Percentiles rank a stretch among this genome's conserved stretches.
Conservation (phyloP, 2,797 vertebrate genomes). For the Tinamus major region DNA sequence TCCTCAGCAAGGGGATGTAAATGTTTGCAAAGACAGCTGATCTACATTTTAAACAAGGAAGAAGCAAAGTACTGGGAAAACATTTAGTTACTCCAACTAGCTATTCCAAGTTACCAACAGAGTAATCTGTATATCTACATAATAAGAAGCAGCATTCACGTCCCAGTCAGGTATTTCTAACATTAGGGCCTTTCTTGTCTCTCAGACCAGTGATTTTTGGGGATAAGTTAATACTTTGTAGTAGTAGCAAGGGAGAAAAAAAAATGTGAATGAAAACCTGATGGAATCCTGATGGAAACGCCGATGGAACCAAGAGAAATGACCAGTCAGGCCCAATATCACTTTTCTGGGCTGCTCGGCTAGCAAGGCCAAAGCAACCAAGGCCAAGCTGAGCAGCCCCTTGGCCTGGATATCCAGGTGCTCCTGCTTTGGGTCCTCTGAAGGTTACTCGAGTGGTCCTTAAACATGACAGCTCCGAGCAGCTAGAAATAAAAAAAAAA, state of each 20-base stretch:
- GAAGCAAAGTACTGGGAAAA: background rate
- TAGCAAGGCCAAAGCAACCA: background rate
- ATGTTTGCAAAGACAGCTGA: background rate
- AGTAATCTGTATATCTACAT: background rate
- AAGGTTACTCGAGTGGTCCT: background rate
- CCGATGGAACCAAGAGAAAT: background rate
- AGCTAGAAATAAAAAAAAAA: background rate
- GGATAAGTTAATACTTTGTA: background rate
- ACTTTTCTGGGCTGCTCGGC: background rate
- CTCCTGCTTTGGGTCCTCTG: background rate
- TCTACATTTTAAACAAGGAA: background rate
- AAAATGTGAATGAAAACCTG: background rate
- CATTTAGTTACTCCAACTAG: background rate
- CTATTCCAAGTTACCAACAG: background rate
- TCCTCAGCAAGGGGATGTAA: background rate
- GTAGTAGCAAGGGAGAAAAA: background rate
- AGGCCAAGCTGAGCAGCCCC: too few relatives aligned
- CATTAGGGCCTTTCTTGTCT: background rate
- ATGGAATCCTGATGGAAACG: background rate
- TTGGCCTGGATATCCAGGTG: background rate
- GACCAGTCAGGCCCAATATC: background rate
- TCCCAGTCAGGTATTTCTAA: background rate
- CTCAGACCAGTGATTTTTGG: background rate
- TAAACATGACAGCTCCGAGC: background rate
- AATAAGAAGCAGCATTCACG: background rate